Conservation (phyloP, 2,113 vertebrate genomes). For the Orcinus orca region DNA sequence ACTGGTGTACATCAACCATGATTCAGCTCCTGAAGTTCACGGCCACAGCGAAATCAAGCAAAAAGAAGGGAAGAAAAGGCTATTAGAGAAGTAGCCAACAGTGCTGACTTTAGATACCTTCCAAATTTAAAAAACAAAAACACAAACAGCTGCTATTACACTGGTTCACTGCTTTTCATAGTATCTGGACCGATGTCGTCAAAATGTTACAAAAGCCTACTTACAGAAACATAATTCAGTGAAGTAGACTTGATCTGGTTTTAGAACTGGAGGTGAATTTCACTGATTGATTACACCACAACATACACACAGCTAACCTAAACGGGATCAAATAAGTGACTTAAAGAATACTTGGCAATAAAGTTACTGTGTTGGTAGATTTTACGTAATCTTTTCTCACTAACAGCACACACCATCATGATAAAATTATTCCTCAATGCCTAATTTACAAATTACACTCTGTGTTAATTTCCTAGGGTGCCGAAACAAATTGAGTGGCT, state of each 20-base stretch:
- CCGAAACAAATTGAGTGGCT: background rate
- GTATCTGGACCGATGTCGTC: background rate
- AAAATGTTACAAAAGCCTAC: background rate
- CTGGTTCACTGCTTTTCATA: background rate
- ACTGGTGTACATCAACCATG: background rate
- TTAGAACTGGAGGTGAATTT: background rate
- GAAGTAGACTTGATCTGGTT: background rate
- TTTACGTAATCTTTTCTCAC: background rate
- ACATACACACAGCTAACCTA: background rate
- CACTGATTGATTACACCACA: background rate
- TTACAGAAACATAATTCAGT: background rate
- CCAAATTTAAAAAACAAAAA: background rate
- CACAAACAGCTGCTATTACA: background rate
- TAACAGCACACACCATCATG: background rate
- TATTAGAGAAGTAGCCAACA: background rate
- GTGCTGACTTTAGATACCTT: background rate
- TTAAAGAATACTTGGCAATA: background rate
- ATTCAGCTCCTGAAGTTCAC: background rate
- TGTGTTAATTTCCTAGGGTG: background rate
- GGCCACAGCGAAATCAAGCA: background rate
- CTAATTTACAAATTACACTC: background rate
- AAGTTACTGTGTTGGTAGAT: background rate
- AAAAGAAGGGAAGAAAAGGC: background rate
- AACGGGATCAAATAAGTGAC: background rate
- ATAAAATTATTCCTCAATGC: background rate